Evolutionary conservation across 35 echinoderm and acorn worm species (phyloP), one percentile per base, ranked within the genome.

Genomic region (Ophioderma brevispina): DNA sequence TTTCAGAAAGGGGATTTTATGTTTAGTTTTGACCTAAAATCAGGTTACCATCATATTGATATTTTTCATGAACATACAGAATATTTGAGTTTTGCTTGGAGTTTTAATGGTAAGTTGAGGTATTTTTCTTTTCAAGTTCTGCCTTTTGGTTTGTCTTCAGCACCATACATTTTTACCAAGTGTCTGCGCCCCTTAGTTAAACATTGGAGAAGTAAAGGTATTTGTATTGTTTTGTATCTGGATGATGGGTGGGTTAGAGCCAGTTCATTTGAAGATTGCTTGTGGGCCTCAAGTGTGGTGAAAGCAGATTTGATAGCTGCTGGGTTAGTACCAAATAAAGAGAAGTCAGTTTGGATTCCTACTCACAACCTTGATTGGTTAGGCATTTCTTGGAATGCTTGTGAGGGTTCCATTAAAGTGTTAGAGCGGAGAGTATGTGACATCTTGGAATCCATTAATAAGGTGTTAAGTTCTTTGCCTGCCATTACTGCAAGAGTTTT

Each of bases 1-100:
- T 90, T 90, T 25, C 56, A 75, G 13, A 64, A 90, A 33, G 81
- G 59, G 31, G 56, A n/a, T n/a, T n/a, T n/a, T n/a, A n/a, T n/a
- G n/a, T n/a, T n/a, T n/a, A n/a, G n/a, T n/a, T n/a, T n/a, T 64
- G 88, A 90, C 38, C 64, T 90, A 8, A 64, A 82, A 49, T 89
- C 87, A 25, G 87, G 87, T 82, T 89, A 89, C 46, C 87, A 89
- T 35, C 87, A 81, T 81, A 32, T 82, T 43, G 87, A 89, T 81
- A 89, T 89, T 89, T 89, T 81, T 31, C 77, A 33, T 18, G 77
- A 82, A 3, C 78, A 81, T 35, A 32, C 4, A 37, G 37, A 81
- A n/a, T 89, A 46, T 55, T 75, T 90, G 28, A 76, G 87, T 21
- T 90, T 81, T 49, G 19, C 36, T 82, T 90, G 87, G 77, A 63